These are phyloP conservation scores for Nowickia ferox DNA, from an alignment of 2,888 invertebrate species.

Conservation along the genomic window DNA sequence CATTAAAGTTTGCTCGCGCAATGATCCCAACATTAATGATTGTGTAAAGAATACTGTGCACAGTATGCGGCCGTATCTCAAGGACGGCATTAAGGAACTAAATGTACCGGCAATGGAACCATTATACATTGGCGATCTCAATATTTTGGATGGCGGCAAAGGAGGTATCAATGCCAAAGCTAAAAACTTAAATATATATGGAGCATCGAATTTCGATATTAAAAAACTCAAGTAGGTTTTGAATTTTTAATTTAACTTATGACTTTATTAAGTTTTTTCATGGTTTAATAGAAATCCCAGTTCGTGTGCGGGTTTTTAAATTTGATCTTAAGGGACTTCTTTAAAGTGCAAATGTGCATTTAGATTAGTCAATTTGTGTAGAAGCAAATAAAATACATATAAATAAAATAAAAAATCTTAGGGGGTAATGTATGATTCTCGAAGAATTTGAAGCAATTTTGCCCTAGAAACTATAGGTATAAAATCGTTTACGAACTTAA, in stretches of 20 bases:
- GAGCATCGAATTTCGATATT: slow-evolving; percentile 87
- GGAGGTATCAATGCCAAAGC: slow-evolving; percentile 79
- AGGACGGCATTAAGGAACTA: slow-evolving; percentile 87
- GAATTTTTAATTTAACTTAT: slow-evolving; percentile 50
- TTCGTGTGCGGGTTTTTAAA: no score
- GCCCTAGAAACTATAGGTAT: no score
- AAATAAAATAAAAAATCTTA: no score
- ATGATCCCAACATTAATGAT: slow-evolving; percentile 85
- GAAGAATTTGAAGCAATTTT: no score
- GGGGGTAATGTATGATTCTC: no score
- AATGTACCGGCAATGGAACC: slow-evolving; percentile 89
- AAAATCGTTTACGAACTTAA: no score
- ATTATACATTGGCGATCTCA: slow-evolving; percentile 87
- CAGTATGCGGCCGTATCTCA: slow-evolving; percentile 85
- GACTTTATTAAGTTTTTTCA: no score
- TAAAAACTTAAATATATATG: slow-evolving; percentile 86
- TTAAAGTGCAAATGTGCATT: no score
- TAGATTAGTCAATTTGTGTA: no score
- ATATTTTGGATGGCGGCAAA: slow-evolving; percentile 86
- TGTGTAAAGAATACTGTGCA: slow-evolving; percentile 87
- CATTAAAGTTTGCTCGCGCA: slow-evolving; percentile 87
- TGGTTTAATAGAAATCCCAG: no score
- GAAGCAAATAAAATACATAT: no score
- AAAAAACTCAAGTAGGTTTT: slow-evolving; percentile 82
- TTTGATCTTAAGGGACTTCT: no score